Evolutionary conservation across 2,797 vertebrate species (phyloP), one percentile per base, ranked within the genome.

Genomic region (Dryobates pubescens): DNA sequence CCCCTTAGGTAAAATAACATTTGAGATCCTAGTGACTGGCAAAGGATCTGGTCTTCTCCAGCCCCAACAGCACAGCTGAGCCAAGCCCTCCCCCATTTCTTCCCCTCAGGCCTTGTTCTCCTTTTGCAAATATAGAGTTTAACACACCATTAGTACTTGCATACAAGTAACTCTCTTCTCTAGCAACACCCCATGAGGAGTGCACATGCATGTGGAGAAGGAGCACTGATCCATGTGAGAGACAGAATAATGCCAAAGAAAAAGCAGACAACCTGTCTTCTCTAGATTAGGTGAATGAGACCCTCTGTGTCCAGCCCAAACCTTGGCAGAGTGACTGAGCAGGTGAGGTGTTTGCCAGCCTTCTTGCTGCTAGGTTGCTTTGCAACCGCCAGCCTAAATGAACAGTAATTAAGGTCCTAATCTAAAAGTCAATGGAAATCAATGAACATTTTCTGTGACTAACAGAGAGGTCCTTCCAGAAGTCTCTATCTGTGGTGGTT

Each of bases 371-470:
- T 62, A 53, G 65, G 13, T 30, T 77, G 29, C 34, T 91, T 69
- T 89, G 38, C 24, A 72, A 13, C 4, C 30, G 26, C 32, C 18
- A 65, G 58, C 9, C 30, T 6, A 43, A 88, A 8, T 70, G 83
- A 81, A 30, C 10, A 26, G 29, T 34, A 75, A 89, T 88, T 83
- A 91, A 78, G 5, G 9, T 26, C n/a, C 59, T 87, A 75, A 94
- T 80, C 47, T 74, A 54, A 91, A 89, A 85, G 58, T 20, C 5
- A 2, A 71, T 69, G 36, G 24, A 80, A 90, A 77, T 89, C 59
- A 59, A 75, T 61, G 43, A 61, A 63, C 0, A 0, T 18, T 76
- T 88, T 56, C 56, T 59, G 36, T 63, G 29, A 32, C n/a, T 72
- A 82, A 85, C 4, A 26, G 54, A 69, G 67, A 75, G 10, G 17